Conservation (phyloP, 2,797 vertebrate species). For the Smutsia temminckii region DNA sequence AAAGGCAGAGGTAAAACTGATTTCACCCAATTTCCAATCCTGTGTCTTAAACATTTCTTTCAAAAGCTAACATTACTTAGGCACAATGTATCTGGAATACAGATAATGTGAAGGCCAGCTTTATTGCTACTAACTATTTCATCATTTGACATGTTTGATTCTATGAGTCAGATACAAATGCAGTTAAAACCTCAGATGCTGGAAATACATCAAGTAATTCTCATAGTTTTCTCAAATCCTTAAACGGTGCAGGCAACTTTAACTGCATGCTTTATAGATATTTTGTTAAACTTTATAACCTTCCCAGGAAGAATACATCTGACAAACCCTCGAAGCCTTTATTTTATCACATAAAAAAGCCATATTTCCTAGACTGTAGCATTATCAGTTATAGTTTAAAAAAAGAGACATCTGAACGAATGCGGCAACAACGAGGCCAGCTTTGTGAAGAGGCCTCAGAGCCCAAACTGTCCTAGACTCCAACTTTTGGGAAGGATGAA, state of each 20-base stretch:
- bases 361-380: not conserved
- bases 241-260: not conserved
- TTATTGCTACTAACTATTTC: not conserved
- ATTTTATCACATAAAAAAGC: not conserved
- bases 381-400: not conserved
- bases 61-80: not conserved
- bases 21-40: not conserved
- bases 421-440: not conserved
- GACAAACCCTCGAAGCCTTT: not conserved
- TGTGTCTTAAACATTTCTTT: not conserved
- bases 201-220: conserved; percentile 10
- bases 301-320: not conserved
- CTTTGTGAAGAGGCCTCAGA: not conserved
- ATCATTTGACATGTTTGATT: conserved; percentile 40
- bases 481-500: not conserved
- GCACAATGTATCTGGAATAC: not conserved
- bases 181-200: not conserved
- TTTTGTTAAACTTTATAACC: not conserved
- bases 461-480: not conserved
- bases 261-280: not conserved
- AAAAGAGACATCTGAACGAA: not conserved
- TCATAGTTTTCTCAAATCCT: not conserved
- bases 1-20: conserved; percentile 8
- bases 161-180: conserved; percentile 19
- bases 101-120: conserved; percentile 19